Base-by-base conservation (phyloP, 2,888 invertebrate species). In the Melieria omissa region DNA sequence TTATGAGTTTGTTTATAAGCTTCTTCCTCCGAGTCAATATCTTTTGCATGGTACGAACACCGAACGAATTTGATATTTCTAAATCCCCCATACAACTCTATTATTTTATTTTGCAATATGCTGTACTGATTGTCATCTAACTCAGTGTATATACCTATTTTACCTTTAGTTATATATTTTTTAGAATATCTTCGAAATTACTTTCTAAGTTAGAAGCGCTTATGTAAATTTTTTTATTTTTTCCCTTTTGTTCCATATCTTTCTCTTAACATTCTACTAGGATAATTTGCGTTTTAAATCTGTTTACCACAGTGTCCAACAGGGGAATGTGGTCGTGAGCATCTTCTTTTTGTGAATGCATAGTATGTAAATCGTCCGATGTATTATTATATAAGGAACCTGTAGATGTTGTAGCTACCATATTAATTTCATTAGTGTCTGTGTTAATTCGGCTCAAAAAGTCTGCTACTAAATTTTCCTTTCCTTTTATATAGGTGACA, bases 191-290 rank as follows among this genome's bases (percentile, higher is more conserved):
- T 12, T 65, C 57, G 10, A 70, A 52, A 29, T 70, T 60, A 29
- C 12, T 58, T 16, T 69, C 41, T 46, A 71, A 70, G 45, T 73
- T 71, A n/a, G 44, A 12, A 42, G 58, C 55, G 16, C 8, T n/a
- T 46, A 65, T 68, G 42, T 65, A 71, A n/a, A 72, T 65, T 44
- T 55, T 72, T 60, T 54, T 68, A 46, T 72, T 72, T n/a, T 69
- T 61, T n/a, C 65, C 45, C 44, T 44, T 60, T 14, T 61, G 44
- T 0, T 55, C 14, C 14, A 41, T n/a, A 14, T 70, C 70, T 44
- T 44, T 46, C n/a, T 12, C 14, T 57, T 73, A 65, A 5, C 66
- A 62, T 6, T 67, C 58, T 41, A 64, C 60, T 60, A 73, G 65
- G 47, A 64, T 74, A n/a, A 69, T 73, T 45, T 69, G 69, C 12